Evolutionary conservation across 2,797 vertebrate species (phyloP), one percentile per base, ranked within the genome.

Genomic region (Furcifer pardalis): DNA sequence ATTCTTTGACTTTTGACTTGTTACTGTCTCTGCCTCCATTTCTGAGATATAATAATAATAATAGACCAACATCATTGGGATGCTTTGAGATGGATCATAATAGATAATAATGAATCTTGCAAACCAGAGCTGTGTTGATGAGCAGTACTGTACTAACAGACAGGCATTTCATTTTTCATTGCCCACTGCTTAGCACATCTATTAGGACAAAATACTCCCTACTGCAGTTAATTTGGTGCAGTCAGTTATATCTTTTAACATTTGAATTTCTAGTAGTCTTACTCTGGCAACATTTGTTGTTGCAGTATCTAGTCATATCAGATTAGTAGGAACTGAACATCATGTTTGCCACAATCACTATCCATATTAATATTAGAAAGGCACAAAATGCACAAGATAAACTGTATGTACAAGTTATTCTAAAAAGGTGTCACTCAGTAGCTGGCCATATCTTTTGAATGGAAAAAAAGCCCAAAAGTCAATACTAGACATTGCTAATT

Each of bases 261-360:
- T 86, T 77, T 84, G 30, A 56, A 77, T 82, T 81, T 23, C 63
- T 79, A 79, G 7, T 9, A 72, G 37, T 86, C 82, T 52, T 71
- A 2, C 81, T 25, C 30, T 75, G 32, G 25, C 56, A 82, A 81
- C 40, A 30, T 88, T 85, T 37, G 72, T 69, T 89, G 72, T 5
- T 42, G 35, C 23, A 17, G 0, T 65, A 89, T 27, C n/a, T 86
- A 49, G 40, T 44, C 49, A 35, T 77, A 77, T 77, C 63, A 71
- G 82, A 17, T 83, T 89, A 81, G 35, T 88, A 77, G 69, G 76
- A 7, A 1, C 0, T 3, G 6, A 79, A 84, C 40, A 44, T 80
- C 27, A 81, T 86, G 12, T 23, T 69, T 59, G 17, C 17, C 84
- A 30, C 35, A 79, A 60, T 32, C 68, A 75, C 4, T 88, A 2